A percentile compares a stretch with the other conserved stretches of the same genome.
Evolutionary conservation across 1,140 invertebrate species (phyloP).

Genomic region (Homarus americanus): DNA sequence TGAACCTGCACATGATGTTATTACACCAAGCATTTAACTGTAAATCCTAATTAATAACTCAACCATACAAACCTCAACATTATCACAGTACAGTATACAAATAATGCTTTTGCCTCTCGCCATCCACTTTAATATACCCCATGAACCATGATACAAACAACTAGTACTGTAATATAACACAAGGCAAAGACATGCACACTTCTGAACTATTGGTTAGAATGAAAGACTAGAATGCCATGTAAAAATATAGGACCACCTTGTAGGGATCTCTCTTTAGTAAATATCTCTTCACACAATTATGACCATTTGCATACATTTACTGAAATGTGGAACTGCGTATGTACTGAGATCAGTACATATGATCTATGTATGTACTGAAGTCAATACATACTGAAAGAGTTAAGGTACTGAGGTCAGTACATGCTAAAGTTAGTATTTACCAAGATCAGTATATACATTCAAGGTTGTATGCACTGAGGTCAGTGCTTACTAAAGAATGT

Average conservation of each 20-base stretch:
- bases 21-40: slow-evolving; percentile 33
- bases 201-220: slow-evolving; percentile 67
- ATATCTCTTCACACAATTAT: slow-evolving; percentile 72
- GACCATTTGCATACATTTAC: slow-evolving; percentile 69
- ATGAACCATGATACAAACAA: slow-evolving; percentile 69
- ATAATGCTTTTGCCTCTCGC: slow-evolving; percentile 58
- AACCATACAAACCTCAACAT: slow-evolving; percentile 54
- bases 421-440: slow-evolving; percentile 17
- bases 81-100: slow-evolving; percentile 54
- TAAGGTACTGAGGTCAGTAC: slow-evolving; percentile 40
- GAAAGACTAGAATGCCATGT: slow-evolving; percentile 72
- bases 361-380: slow-evolving; percentile 26
- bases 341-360: slow-evolving; percentile 55
- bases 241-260: slow-evolving; percentile 70
- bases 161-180: slow-evolving; percentile 70
- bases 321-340: slow-evolving; percentile 57
- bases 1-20: slow-evolving; percentile 46
- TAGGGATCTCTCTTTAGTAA: slow-evolving; percentile 72
- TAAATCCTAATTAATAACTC: slow-evolving; percentile 33
- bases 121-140: slow-evolving; percentile 62
- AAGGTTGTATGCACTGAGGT: slow-evolving; percentile 21
- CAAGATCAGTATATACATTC: background rate
- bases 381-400: slow-evolving; percentile 30
- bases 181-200: slow-evolving; percentile 72
- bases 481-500: slow-evolving; percentile 25